These are phyloP conservation scores for Albula goreensis DNA, from an alignment of 2,113 vertebrate genomes.

Conservation along the genomic window DNA sequence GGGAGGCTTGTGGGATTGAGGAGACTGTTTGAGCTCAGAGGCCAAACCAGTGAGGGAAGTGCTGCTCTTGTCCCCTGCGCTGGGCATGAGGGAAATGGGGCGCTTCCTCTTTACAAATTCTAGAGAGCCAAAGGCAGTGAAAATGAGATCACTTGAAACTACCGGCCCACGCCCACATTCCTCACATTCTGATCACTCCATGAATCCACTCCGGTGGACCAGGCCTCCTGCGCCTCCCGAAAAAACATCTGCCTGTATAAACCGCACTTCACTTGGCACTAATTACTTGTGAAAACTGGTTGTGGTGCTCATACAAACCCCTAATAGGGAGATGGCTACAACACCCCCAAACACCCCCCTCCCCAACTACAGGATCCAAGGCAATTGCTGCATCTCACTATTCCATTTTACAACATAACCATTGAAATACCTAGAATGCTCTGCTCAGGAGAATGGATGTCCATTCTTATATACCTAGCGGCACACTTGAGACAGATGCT, in stretches of 20 bases:
- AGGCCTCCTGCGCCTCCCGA: not conserved
- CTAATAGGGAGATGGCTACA: too few relatives aligned
- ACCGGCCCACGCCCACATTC: conserved; percentile 10
- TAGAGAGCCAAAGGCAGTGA: not conserved
- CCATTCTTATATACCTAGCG: too few relatives aligned
- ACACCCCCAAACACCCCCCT: too few relatives aligned
- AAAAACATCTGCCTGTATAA: not conserved
- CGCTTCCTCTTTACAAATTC: not conserved
- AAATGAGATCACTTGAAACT: not conserved
- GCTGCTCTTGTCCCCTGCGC: too few relatives aligned
- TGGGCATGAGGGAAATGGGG: not conserved
- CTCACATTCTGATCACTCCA: conserved; percentile 3
- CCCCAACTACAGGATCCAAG: too few relatives aligned
- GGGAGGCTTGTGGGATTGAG: too few relatives aligned
- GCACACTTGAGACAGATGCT: too few relatives aligned
- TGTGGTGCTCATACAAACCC: not conserved
- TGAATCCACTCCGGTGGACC: not conserved
- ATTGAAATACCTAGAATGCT: too few relatives aligned
- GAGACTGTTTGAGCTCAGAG: too few relatives aligned
- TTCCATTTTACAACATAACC: too few relatives aligned
- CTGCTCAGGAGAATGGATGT: too few relatives aligned
- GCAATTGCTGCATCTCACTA: too few relatives aligned
- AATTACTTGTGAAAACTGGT: not conserved
- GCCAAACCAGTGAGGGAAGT: not conserved
- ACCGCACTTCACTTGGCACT: not conserved